Evolutionary conservation across 1,140 invertebrate genomes (phyloP), one percentile per base, ranked within the genome.

Genomic region (Aphelinus certus): DNA sequence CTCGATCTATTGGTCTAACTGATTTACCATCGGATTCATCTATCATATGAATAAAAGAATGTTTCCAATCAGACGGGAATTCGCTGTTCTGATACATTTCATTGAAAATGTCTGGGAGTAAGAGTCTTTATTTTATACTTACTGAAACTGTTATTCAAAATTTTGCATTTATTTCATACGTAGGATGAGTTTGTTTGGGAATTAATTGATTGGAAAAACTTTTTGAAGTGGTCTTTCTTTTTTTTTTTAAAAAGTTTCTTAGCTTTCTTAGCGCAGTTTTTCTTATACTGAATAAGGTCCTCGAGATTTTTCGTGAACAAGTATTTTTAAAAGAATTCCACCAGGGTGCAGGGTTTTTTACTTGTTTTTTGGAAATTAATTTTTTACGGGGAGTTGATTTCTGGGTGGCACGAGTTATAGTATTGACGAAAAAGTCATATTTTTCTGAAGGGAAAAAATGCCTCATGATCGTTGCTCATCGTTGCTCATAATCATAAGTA

Each of bases 261-360:
- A 0, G 62, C 56, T 47, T 63, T n/a, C n/a, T n/a, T 5, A 0
- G 75, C 66, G 2, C 2, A 3, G 6, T 55, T 47, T 72, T 74
- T 75, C 7, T 78, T 78, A 64, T 76, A 76, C 2, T 51, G 7
- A 9, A 78, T 76, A 0, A 68, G 45, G n/a, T 76, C 71, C 1
- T 48, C 45, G 3, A 72, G 7, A 43, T 55, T 70, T 5, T 60
- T 10, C n/a, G 75, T 51, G 48, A 47, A 67, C 69, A 71, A 7
- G 72, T 75, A 78, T 72, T 76, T 75, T 55, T 76, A 76, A n/a
- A 49, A n/a, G n/a, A n/a, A n/a, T n/a, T n/a, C n/a, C n/a, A 79
- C 78, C 75, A 79, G 2, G 55, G 60, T 3, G 66, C 76, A 0
- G 76, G 71, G 64, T 77, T 73, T 2, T 51, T 4, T 2, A n/a